phyloP scores from a whole-genome alignment of 1,140 invertebrate species.

The Brachionus manjavacas region DNA sequence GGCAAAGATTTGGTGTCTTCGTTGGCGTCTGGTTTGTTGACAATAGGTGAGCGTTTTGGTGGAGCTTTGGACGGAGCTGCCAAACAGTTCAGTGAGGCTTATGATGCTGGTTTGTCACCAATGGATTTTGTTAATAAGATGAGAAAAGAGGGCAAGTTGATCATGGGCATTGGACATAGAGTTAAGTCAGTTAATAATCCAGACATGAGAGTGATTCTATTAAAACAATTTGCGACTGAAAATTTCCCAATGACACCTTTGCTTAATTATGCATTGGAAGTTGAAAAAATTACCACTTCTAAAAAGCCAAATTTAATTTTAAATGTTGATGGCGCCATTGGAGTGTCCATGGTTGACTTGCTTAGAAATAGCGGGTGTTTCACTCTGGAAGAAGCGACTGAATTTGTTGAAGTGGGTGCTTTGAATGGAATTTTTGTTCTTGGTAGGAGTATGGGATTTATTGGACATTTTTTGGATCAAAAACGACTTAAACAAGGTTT shows the following conservation, averaged over 20 bases:
- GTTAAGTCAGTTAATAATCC: constrained; percentile 99
- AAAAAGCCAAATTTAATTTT: constrained; percentile 95
- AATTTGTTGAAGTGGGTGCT: constrained; percentile 94
- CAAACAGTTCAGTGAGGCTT: constrained; percentile 88
- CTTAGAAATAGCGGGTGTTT: constrained; percentile 69
- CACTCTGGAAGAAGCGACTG: constrained; percentile 90
- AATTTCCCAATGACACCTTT: constrained; percentile 87
- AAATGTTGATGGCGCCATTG: constrained; percentile 97
- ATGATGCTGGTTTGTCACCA: constrained; percentile 84
- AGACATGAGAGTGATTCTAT: constrained; percentile 88
- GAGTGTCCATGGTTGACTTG: constrained; percentile 92
- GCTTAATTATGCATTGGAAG: constrained; percentile 88
- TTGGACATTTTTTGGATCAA: constrained; percentile 97
- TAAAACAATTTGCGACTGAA: constrained; percentile 90
- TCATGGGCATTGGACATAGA: constrained; percentile 97
- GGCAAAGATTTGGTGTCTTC: constrained; percentile 98
- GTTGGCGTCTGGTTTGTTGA: constrained; percentile 87
- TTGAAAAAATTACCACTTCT: constrained; percentile 84
- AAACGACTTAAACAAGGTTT: constrained; percentile 95
- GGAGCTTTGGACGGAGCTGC: constrained; percentile 94
- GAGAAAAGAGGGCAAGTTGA: constrained; percentile 90
- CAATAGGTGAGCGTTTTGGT: constrained; percentile 97
- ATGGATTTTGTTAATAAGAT: constrained; percentile 98
- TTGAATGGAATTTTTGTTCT: constrained; percentile 97
- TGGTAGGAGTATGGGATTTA: constrained; percentile 94